Evolutionary conservation across 1,140 invertebrate species (phyloP).

Genomic region (Drosophila insularis): DNA sequence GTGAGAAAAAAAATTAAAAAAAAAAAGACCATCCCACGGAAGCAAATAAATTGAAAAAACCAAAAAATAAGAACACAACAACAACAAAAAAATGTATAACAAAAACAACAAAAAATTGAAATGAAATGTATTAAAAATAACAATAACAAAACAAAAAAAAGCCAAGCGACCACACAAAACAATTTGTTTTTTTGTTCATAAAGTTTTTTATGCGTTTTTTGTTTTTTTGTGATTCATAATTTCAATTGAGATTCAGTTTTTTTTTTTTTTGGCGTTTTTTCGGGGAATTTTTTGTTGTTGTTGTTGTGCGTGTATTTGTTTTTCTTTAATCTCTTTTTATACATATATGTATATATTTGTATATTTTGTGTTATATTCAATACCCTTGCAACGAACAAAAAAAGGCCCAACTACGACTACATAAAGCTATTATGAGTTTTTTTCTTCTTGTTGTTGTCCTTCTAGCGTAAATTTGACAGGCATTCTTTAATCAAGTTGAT

Average conservation of each 20-base stretch:
- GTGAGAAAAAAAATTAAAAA: neutral
- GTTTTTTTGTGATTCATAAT: slow-evolving; percentile 64
- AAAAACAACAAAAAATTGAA: slow-evolving; percentile 46
- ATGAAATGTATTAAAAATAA: slow-evolving; percentile 54
- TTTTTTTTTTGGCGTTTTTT: slow-evolving; percentile 20
- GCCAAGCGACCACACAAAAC: slow-evolving; percentile 26
- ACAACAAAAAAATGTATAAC: neutral
- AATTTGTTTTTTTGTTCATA: slow-evolving; percentile 27
- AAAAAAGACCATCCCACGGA: slow-evolving; percentile 29
- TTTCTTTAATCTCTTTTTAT: slow-evolving; percentile 42
- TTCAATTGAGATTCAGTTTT: slow-evolving; percentile 40
- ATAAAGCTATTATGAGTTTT: too few relatives aligned
- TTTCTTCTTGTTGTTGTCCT: too few relatives aligned
- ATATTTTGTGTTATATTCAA: neutral
- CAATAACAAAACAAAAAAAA: slow-evolving; percentile 19
- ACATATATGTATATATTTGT: neutral
- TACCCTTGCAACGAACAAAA: neutral
- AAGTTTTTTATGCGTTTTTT: slow-evolving; percentile 29
- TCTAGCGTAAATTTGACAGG: too few relatives aligned
- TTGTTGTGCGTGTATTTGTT: slow-evolving; percentile 25
- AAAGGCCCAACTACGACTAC: neutral
- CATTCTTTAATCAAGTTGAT: too few relatives aligned
- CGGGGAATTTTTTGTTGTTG: slow-evolving; percentile 12
- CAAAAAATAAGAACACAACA: neutral
- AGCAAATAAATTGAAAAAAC: slow-evolving; percentile 49